A percentile compares a stretch with the other conserved stretches of the same genome.
These are phyloP conservation scores for Gavialis gangeticus DNA, from an alignment of 2,113 vertebrate species.

Conservation along the genomic window DNA sequence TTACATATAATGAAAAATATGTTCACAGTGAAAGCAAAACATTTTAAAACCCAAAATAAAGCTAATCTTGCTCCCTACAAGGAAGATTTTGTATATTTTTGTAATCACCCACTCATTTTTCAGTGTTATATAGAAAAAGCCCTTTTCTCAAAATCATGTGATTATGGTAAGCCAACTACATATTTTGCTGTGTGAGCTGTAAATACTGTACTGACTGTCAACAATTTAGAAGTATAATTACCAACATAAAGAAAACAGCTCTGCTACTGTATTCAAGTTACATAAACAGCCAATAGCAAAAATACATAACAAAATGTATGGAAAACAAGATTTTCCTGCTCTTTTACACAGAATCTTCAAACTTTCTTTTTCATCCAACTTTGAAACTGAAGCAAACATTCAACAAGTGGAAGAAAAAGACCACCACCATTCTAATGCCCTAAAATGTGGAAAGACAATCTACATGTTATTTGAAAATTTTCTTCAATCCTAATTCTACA, in stretches of 20 bases:
- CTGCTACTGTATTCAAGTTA: slow-evolving; percentile 65
- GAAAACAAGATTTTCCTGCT: slow-evolving; percentile 48
- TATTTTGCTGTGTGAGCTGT: not conserved
- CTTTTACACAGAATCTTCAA: slow-evolving; percentile 49
- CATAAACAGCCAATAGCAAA: slow-evolving; percentile 72
- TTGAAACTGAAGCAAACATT: not conserved
- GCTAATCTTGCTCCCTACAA: slow-evolving; percentile 56
- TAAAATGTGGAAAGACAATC: not conserved
- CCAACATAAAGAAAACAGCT: slow-evolving; percentile 62
- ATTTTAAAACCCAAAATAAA: slow-evolving; percentile 72
- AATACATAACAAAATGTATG: slow-evolving; percentile 64
- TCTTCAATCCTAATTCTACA: not conserved
- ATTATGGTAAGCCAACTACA: not conserved
- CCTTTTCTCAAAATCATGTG: not conserved
- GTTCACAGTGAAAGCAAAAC: slow-evolving; percentile 69
- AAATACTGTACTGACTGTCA: slow-evolving; percentile 27
- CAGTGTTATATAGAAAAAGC: slow-evolving; percentile 58
- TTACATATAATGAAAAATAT: slow-evolving; percentile 74
- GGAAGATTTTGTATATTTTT: slow-evolving; percentile 40
- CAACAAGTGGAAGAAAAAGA: not conserved
- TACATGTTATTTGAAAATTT: not conserved
- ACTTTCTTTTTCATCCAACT: not conserved
- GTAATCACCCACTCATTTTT: slow-evolving; percentile 49
- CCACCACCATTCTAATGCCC: not conserved
- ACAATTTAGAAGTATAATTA: slow-evolving; percentile 53